A percentile compares a stretch with the other conserved stretches of the same genome.
Conservation (phyloP, 2,888 invertebrate species). For the Pegoplata infirma region DNA sequence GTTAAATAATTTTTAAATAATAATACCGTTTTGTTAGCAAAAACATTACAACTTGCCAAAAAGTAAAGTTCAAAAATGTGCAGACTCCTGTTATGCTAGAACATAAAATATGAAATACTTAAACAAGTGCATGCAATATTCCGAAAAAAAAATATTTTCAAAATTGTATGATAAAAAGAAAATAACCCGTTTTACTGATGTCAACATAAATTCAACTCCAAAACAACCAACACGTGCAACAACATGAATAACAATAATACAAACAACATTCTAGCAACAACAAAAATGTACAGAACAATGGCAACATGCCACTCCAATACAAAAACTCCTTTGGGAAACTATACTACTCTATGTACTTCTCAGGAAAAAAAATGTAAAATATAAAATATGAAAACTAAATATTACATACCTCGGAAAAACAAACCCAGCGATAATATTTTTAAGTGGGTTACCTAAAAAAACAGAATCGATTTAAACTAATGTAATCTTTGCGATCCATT, state of each 20-base stretch:
- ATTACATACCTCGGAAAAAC: neutral
- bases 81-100: neutral
- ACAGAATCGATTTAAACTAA: no score
- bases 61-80: neutral
- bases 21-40: no score
- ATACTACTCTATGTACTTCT: conserved; percentile 17
- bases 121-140: neutral
- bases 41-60: no score
- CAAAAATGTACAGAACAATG: conserved; percentile 19
- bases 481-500: no score
- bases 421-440: no score
- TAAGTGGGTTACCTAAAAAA: no score
- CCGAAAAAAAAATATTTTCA: neutral
- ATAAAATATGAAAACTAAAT: conserved; percentile 42
- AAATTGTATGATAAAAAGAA: neutral
- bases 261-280: conserved; percentile 6
- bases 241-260: conserved; percentile 25
- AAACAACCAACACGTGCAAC: conserved; percentile 38
- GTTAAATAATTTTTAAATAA: no score
- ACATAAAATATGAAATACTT: neutral
- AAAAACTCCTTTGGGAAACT: conserved; percentile 57
- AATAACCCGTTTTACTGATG: conserved; percentile 29
- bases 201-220: conserved; percentile 54
- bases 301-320: conserved; percentile 47
- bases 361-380: neutral